A percentile compares a stretch with the other conserved stretches of the same genome.
Evolutionary conservation across 2,888 invertebrate species (phyloP).

Genomic region (Nomada flava): DNA sequence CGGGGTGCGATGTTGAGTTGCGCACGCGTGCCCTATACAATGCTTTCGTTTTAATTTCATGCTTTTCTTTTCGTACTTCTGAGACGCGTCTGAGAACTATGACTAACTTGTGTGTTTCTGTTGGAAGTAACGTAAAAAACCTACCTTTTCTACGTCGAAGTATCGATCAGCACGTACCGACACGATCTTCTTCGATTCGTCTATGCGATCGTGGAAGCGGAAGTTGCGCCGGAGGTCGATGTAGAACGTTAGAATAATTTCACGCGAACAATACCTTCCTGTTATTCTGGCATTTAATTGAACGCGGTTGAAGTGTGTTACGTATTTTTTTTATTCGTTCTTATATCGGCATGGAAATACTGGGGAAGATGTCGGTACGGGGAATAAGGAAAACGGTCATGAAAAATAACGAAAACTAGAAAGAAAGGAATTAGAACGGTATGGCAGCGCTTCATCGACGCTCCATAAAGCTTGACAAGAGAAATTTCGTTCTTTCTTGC

Average conservation of each 20-base stretch:
- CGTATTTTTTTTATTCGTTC: background rate
- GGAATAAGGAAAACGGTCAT: background rate
- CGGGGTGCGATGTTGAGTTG: slow-evolving; percentile 1
- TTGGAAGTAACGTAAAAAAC: slow-evolving; percentile 53
- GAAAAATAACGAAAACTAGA: background rate
- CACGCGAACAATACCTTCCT: too few species aligned
- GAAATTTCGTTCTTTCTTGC: slow-evolving; percentile 41
- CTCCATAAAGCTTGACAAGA: slow-evolving; percentile 62
- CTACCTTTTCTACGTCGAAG: slow-evolving; percentile 49
- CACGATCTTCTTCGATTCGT: slow-evolving; percentile 37
- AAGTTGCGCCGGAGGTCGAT: background rate
- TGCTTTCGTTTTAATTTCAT: background rate
- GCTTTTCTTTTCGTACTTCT: background rate
- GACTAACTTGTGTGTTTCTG: slow-evolving; percentile 58
- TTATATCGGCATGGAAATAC: slow-evolving; percentile 19
- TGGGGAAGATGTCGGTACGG: slow-evolving; percentile 23
- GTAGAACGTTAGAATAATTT: background rate
- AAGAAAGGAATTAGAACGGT: slow-evolving; percentile 23
- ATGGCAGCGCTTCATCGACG: slow-evolving; percentile 51
- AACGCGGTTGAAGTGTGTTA: too few species aligned
- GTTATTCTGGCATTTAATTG: too few species aligned
- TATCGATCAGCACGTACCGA: slow-evolving; percentile 36
- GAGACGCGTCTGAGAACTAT: slow-evolving; percentile 10
- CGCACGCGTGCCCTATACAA: background rate
- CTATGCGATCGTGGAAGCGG: background rate